Evolutionary conservation across 37 sponge, comb jelly and placozoan genomes (phyloP), one percentile per base, ranked within the genome.

Genomic region (Spongia lamella): DNA sequence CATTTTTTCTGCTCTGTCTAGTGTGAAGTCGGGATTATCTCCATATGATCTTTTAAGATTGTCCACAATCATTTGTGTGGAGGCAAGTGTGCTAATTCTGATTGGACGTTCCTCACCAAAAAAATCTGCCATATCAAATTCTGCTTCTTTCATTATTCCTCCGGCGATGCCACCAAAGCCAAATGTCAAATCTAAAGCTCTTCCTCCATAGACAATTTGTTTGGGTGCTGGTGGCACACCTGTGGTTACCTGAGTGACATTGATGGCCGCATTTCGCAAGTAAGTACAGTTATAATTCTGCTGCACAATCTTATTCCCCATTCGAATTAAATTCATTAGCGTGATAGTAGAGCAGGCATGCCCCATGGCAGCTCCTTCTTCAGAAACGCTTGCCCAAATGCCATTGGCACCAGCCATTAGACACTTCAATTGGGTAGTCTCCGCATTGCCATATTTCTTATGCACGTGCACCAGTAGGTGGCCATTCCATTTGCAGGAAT

Each of bases 311-410:
- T 72, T 63, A 66, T 92, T 92, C 0, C 85, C 88, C 72, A 94
- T 66, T 17, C 88, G 84, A 66, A 94, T 54, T 33, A 94, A 81
- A 76, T 94, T 94, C 85, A 89, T 79, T 29, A 94, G 27, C 25
- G 90, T 84, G 22, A 89, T 72, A 25, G 81, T 55, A n/a, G 94
- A 87, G 52, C 77, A 82, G 7, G 94, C 89, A 47, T 93, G 94
- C 0, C 94, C 94, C 56, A 94, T 6, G 13, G 90, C 90, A 33
- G 94, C 94, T 24, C 94, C 94, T 75, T 94, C 94, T 13, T 79
- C 87, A 38, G 90, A 94, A 47, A 94, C 7, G 55, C 87, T 86
- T 34, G 84, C 83, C 94, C 94, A 94, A 7, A 94, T 81, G 22
- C 94, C 94, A 56, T 89, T 78, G 5, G 90, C 94, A 36, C 94